Base-by-base conservation (phyloP, 2,888 invertebrate species). In the Diarsia brunnea region DNA sequence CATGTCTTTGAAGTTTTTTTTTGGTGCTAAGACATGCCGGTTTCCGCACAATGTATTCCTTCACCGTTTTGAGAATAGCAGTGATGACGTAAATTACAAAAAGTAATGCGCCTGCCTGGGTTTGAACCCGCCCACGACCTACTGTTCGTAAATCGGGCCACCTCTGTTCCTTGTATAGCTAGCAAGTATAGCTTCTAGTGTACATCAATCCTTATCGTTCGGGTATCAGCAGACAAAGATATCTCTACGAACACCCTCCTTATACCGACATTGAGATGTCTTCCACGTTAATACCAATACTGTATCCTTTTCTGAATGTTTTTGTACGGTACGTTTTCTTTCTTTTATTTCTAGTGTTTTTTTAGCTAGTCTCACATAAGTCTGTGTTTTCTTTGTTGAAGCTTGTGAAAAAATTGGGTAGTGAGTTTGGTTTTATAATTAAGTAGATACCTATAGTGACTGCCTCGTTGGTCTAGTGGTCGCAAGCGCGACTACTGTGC, bases 231-330 rank as follows among this genome's bases (percentile, higher is more conserved):
- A 91, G 90, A 91, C 90, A 89, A 86, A 90, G 90, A 90, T 89
- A 89, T 89, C 89, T 88, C 82, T 2, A 74, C 73, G 73, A 82
- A 74, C 82, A 90, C 92, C 93, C 93, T 92, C 91, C 90, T 91
- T 92, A 91, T 91, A 91, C 93, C 90, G 90, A 89, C 89, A 93
- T 93, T 92, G 92, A 93, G 92, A 93, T 91, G 92, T 95, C 91
- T 90, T 79, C 88, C 86, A 79, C 84, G 90, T 87, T 90, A 90
- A 92, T 90, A 90, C 89, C 85, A 88, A 90, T 91, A 92, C 73
- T 67, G 78, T 82, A 80, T 85, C 75, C 80, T 73, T 66, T 71
- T 55, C 67, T 76, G 43, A 4, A 63, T 76, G 78, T 75, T 84
- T 79, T 84, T 69, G 38, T 73, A 76, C n/a, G 21, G 66, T 61